Evolutionary conservation across 2,113 vertebrate genomes (phyloP), one percentile per base, ranked within the genome.

Genomic region (Perognathus longimembris): DNA sequence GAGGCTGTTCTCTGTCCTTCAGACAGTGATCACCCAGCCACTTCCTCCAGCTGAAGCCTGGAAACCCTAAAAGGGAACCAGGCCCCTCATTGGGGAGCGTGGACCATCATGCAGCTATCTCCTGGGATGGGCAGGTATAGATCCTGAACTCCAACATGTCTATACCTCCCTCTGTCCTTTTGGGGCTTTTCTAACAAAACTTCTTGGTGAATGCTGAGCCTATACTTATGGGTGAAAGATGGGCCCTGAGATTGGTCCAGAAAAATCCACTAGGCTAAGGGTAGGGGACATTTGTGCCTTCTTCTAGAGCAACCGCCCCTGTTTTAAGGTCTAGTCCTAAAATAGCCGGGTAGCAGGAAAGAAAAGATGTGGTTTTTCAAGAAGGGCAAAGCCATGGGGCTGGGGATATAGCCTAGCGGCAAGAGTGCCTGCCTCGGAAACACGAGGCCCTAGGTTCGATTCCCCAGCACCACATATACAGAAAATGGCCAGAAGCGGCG

Each of bases 31-130:
- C n/a, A 67, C 17, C 7, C 12, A 5, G 9, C 45, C 45, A 45
- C 70, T 67, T 74, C 61, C 36, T 70, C n/a, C 14, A 30, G 21
- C 28, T 57, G 32, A 84, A 81, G 54, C 54, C 32, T 0, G 1
- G 77, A 54, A 71, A 64, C 63, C 80, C 61, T n/a, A 18, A 40
- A n/a, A 91, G 36, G 38, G 5, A n/a, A 66, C 11, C 8, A 67
- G 42, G 30, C 38, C 42, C 3, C 1, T 61, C 1, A 0, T 5
- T 6, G 18, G 71, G 73, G 8, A 17, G 1, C 36, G 5, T 2
- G 21, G 61, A 87, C 34, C 28, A 40, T 24, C 38, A 28, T 6
- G 0, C 0, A 32, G 6, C 6, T 14, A 1, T 22, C 24, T 70
- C 64, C 36, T n/a, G 1, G 20, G 21, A 69, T 10, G 40, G 30